A percentile compares a stretch with the other conserved stretches of the same genome.
Conservation (phyloP, 2,113 vertebrate genomes). For the Varanus salvator region DNA sequence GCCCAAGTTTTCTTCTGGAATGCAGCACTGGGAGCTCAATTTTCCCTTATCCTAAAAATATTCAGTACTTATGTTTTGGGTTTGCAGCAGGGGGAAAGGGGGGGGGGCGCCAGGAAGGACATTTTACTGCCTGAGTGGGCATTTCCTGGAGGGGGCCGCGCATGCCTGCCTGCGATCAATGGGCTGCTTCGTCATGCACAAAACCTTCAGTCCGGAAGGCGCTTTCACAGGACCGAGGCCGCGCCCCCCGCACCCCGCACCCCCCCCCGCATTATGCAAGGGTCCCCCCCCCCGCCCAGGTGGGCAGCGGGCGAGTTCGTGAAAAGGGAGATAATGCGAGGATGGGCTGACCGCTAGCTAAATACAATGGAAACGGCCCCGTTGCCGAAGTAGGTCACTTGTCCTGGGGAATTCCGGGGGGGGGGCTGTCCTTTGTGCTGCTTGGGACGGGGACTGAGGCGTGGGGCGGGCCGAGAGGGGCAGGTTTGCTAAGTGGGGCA, state of each 20-base stretch:
- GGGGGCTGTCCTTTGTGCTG: not conserved
- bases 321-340: not conserved
- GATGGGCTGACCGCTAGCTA: not conserved
- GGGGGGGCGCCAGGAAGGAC: no score
- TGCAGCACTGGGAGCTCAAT: not conserved
- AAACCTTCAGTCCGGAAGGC: no score
- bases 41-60: not conserved
- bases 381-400: not conserved
- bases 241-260: not conserved
- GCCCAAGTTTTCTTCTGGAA: not conserved
- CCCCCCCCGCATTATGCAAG: not conserved
- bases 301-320: not conserved
- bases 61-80: not conserved
- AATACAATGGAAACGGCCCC: not conserved
- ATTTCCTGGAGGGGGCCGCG: not conserved
- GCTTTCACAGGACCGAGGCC: not conserved
- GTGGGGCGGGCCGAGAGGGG: no score
- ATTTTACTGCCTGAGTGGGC: not conserved
- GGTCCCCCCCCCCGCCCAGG: no score
- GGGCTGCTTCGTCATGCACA: not conserved
- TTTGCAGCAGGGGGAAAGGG: not conserved
- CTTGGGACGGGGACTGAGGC: not conserved
- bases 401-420: not conserved
- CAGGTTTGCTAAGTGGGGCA: not conserved
- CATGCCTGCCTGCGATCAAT: not conserved